A percentile compares a stretch with the other conserved stretches of the same genome.
phyloP scores from a whole-genome alignment of 1,140 invertebrate species.

The Pemphigus obesinymphae region DNA sequence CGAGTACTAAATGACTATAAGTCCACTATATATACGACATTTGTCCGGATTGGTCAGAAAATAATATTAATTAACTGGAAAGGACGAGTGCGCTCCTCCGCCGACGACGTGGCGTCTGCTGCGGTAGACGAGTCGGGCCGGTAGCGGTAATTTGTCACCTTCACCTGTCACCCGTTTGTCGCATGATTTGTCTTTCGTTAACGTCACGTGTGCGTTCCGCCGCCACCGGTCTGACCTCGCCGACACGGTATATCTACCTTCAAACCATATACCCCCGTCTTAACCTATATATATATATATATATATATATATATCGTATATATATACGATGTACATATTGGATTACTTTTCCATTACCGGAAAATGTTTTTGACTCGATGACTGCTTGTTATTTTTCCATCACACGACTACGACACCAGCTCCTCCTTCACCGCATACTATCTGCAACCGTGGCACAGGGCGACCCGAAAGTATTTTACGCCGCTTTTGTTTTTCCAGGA shows the following conservation, averaged over 20 bases:
- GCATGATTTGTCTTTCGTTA: slow-evolving; percentile 40
- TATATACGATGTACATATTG: slow-evolving; percentile 9
- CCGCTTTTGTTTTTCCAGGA: slow-evolving; percentile 23
- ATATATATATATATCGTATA: no score
- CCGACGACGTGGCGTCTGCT: neutral
- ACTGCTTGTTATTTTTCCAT: slow-evolving; percentile 41
- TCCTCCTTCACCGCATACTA: neutral
- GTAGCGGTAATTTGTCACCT: slow-evolving; percentile 33
- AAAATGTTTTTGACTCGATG: slow-evolving; percentile 21
- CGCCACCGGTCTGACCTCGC: neutral
- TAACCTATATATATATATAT: no score
- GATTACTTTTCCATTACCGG: slow-evolving; percentile 40
- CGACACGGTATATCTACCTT: neutral
- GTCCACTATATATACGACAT: no score
- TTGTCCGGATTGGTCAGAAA: neutral
- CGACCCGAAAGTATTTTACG: neutral
- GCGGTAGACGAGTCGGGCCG: neutral
- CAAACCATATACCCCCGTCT: neutral
- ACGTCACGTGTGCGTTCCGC: slow-evolving; percentile 5
- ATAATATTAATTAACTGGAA: slow-evolving; percentile 13
- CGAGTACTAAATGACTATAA: no score
- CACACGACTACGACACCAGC: neutral
- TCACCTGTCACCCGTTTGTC: slow-evolving; percentile 40
- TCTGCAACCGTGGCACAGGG: neutral
- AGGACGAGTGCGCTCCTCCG: neutral